Conservation (phyloP, 2,113 vertebrate genomes). For the Cephalopterus ornatus region DNA sequence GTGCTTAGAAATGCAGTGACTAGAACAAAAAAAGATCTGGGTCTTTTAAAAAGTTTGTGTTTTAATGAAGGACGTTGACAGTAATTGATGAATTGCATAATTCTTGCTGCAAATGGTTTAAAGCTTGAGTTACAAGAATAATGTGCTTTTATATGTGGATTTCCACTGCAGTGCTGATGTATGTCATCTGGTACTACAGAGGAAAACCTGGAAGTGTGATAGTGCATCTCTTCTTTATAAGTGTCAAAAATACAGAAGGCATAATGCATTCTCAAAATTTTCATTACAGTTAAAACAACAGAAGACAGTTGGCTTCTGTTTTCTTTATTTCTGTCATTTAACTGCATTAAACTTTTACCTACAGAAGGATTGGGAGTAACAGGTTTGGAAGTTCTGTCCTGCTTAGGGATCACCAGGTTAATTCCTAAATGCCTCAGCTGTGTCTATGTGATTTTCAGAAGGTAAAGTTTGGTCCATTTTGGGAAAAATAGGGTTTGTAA, state of each 20-base stretch:
- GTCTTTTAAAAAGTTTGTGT: neutral
- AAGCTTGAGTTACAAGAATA: neutral
- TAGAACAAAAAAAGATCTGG: neutral
- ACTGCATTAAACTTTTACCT: neutral
- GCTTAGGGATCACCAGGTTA: neutral
- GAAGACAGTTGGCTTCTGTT: neutral
- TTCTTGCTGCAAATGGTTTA: neutral
- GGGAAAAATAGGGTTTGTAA: neutral
- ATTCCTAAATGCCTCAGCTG: neutral
- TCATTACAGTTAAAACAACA: neutral
- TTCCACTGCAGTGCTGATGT: neutral
- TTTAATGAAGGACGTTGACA: neutral
- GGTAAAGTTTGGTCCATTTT: neutral
- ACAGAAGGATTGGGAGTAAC: neutral
- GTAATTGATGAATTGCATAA: neutral
- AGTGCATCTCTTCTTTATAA: neutral
- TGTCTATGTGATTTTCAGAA: neutral
- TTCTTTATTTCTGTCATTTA: neutral
- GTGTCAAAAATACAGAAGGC: neutral
- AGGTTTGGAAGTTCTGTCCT: neutral
- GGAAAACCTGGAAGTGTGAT: neutral
- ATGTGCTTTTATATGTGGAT: neutral
- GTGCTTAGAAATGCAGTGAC: neutral
- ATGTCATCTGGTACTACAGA: neutral
- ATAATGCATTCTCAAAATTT: neutral